phyloP scores from a whole-genome alignment of 2,888 invertebrate species.

The Leptarthrus brevirostris region DNA sequence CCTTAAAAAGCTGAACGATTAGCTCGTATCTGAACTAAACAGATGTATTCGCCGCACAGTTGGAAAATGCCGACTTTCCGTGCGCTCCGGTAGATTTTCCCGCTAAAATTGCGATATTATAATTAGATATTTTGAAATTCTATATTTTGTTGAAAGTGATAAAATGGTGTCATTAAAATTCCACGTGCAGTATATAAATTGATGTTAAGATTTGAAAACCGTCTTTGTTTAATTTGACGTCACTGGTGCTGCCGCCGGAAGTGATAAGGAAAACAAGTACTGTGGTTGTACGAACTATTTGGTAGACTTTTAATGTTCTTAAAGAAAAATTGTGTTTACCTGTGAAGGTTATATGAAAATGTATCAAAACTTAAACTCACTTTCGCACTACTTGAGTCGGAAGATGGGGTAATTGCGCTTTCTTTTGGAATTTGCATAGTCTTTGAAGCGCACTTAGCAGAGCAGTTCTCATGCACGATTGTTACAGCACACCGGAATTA shows the following conservation, averaged over 20 bases:
- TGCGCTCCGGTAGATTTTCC: background rate
- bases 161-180: background rate
- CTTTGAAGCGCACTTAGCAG: too few relatives aligned
- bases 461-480: too few relatives aligned
- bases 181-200: too few relatives aligned
- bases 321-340: too few relatives aligned
- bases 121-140: too few relatives aligned
- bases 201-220: too few relatives aligned
- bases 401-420: conserved; percentile 56
- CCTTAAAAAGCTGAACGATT: background rate
- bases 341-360: conserved; percentile 11
- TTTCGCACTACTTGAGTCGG: conserved; percentile 57
- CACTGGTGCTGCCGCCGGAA: too few relatives aligned
- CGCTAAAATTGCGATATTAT: background rate
- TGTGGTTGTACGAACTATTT: too few relatives aligned
- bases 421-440: background rate
- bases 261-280: too few relatives aligned
- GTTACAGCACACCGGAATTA: background rate
- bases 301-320: too few relatives aligned
- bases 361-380: conserved; percentile 53
- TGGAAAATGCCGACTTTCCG: background rate
- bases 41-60: background rate
- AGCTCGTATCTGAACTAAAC: background rate
- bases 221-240: too few relatives aligned
- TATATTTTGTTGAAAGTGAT: too few relatives aligned